These are phyloP conservation scores for Cyphomyrus discorhynchus DNA, from an alignment of 2,113 vertebrate species.

Conservation along the genomic window DNA sequence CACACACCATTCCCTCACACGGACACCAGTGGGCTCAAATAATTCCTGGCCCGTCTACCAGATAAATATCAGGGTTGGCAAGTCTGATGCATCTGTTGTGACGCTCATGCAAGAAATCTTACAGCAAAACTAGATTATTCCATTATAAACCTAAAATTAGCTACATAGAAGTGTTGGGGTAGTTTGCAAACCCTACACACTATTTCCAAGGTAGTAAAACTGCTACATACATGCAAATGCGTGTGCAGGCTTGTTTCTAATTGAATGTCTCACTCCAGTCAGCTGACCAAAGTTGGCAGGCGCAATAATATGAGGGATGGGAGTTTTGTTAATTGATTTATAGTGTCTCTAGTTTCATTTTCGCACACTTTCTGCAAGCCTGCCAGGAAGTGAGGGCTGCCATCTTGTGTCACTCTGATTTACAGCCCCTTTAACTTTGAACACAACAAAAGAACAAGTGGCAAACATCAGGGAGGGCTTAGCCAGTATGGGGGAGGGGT, in stretches of 20 bases:
- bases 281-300: too few relatives aligned
- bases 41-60: neutral
- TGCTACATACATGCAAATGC: too few relatives aligned
- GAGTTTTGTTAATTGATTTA: neutral
- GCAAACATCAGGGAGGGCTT: neutral
- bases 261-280: too few relatives aligned
- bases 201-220: too few relatives aligned
- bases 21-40: neutral
- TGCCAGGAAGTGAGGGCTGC: neutral
- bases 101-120: too few relatives aligned
- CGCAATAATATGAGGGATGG: neutral
- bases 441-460: neutral
- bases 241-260: too few relatives aligned
- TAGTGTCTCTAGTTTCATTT: neutral
- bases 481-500: neutral
- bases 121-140: too few relatives aligned
- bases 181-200: too few relatives aligned
- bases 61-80: neutral
- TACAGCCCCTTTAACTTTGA: neutral
- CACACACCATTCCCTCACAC: too few relatives aligned
- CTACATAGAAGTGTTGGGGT: too few relatives aligned
- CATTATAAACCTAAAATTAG: too few relatives aligned
- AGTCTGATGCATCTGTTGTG: too few relatives aligned
- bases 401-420: neutral
- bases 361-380: neutral